Base-by-base conservation (phyloP, 2,888 invertebrate genomes). In the Flabesymbios commensalis region DNA sequence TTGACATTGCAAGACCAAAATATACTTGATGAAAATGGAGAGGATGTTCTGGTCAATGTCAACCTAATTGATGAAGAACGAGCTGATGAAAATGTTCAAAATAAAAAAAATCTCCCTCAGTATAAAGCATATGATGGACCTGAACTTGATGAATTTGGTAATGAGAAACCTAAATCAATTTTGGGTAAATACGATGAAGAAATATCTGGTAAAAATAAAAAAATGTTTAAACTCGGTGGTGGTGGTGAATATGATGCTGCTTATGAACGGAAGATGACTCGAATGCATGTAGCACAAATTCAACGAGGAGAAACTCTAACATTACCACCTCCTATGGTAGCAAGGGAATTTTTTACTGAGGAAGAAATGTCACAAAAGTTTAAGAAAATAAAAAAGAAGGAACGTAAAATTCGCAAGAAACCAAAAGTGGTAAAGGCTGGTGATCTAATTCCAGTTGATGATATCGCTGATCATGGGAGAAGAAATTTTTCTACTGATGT, bases 151-250 rank as follows among this genome's bases (percentile, higher is more conserved):
- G 85, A 85, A 67, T 84, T 83, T 72, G 87, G 87, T 47, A 82
- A 85, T 76, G 83, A 83, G 53, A 82, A 83, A 86, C 86, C 78
- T 69, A 88, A 88, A 74, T 87, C 87, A 14, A 85, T 99, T 52
- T 86, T 99, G 28, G 86, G 89, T 72, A 95, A 99, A 85, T 98
- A 99, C 80, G 95, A 98, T 81, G 95, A 95, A 76, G 95, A 95
- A 83, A 90, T 95, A 59, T 89, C 90, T 56, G 90, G 90, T 0
- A 87, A 85, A 57, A 88, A 88, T 71, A 87, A 86, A 71, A 79
- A 83, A 39, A 86, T 87, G 58, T 97, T 97, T 84, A 84, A 87
- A 57, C 88, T 97, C 64, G 95, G 94, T 29, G 28, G 7, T 56
- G 56, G 75, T 17, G 82, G 82, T 1, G 61, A 63, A n/a, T 82